Evolutionary conservation across 2,797 vertebrate species (phyloP), one percentile per base, ranked within the genome.

Genomic region (Hirundo rustica): DNA sequence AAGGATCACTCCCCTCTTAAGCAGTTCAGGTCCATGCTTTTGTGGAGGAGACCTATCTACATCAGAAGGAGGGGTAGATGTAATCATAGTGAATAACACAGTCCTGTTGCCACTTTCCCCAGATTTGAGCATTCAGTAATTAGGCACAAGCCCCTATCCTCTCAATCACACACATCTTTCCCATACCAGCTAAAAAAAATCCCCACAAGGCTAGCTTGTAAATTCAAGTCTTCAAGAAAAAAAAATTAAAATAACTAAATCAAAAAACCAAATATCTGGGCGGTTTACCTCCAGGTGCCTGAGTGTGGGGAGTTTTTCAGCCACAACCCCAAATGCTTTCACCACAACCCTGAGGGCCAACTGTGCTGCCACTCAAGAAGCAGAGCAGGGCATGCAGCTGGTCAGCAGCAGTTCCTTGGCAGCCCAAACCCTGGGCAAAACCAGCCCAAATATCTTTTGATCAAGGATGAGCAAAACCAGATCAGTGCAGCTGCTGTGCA

Each of bases 261-360:
- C 19, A 57, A 79, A 85, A 92, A 84, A 5, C 1, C 15, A 23
- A 86, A 47, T 23, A 93, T 44, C 60, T 85, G 71, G 60, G 64
- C 2, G 0, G 47, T 87, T 93, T 93, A 70, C 60, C 81, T 94
- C 91, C 74, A 82, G 84, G 67, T 84, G 32, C 65, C 64, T 66
- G 21, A 92, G 73, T 7, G 2, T 85, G 84, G 67, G 81, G 84
- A 91, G 62, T 94, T 89, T 95, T 96, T 55, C 74, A 96, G 85
- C 85, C 91, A 64, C 71, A 96, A 82, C 5, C 22, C n/a, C 71
- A 79, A 62, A 70, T 0, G 7, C 45, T 80, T 82, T 60, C 42
- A 66, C 78, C 40, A 4, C 67, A 92, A 10, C 27, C 17, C 72
- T 0, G 0, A 16, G 36, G 34, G n/a, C 64, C 48, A 71, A 18